A percentile compares a stretch with the other conserved stretches of the same genome.
These are phyloP conservation scores for Coleophora flavipennella DNA, from an alignment of 2,888 invertebrate species.

Conservation along the genomic window DNA sequence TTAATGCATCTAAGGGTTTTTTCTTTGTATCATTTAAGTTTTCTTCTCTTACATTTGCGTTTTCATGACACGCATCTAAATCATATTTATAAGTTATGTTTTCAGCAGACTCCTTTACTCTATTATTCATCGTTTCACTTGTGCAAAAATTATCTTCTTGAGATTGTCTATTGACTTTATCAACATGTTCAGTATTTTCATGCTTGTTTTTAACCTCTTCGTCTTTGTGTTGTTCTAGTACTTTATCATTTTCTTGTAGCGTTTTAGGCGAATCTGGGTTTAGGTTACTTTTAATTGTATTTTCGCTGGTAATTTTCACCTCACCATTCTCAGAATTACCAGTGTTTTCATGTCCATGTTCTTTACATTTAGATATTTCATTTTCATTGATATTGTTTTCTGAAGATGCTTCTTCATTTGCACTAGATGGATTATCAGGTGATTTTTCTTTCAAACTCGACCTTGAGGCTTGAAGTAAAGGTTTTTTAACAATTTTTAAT, in stretches of 20 bases:
- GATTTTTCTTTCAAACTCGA: conserved; percentile 4
- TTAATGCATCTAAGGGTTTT: conserved; percentile 32
- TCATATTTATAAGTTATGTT: too few relatives aligned
- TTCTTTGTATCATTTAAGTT: conserved; percentile 7
- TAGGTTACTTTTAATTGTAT: too few relatives aligned
- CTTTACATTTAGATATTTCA: background rate
- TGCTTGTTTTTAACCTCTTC: too few relatives aligned
- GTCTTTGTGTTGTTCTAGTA: background rate
- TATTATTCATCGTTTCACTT: too few relatives aligned
- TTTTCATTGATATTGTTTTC: background rate
- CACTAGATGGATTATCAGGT: background rate
- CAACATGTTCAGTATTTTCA: background rate
- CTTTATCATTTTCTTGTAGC: background rate
- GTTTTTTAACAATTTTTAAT: conserved; percentile 55
- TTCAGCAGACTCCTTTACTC: too few relatives aligned
- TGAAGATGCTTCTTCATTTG: background rate
- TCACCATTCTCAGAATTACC: too few relatives aligned
- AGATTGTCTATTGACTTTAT: background rate
- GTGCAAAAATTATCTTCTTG: too few relatives aligned
- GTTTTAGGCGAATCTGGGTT: background rate
- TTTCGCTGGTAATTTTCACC: too few relatives aligned
- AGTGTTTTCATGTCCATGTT: background rate
- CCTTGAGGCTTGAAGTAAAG: conserved; percentile 11
- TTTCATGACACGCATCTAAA: conserved; percentile 6
- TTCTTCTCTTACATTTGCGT: background rate